Conservation (phyloP, 2,888 invertebrate genomes). For the Hirtodrosophila confusa region DNA sequence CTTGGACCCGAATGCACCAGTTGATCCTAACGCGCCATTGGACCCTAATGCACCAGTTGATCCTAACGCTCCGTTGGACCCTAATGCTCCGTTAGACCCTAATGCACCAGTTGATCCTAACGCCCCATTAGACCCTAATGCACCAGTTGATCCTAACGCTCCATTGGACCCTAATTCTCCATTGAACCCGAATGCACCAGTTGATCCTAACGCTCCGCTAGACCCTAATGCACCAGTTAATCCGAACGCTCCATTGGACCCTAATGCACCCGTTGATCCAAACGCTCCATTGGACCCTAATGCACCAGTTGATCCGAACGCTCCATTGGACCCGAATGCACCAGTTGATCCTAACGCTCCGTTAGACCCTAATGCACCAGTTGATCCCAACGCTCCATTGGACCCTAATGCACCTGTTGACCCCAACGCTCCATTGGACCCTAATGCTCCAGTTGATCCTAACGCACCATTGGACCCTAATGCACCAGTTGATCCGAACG, state of each 20-base stretch:
- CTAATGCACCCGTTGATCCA: background rate
- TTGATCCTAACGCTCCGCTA: rapidly evolving
- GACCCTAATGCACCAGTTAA: background rate
- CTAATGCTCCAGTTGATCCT: rapidly evolving
- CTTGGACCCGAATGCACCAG: rapidly evolving
- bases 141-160: background rate
- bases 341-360: background rate
- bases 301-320: background rate
- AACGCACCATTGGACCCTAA: background rate
- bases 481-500: rapidly evolving
- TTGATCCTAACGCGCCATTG: rapidly evolving
- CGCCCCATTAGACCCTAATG: background rate
- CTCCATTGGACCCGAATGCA: background rate
- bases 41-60: background rate
- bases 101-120: constrained; percentile 1
- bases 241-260: background rate
- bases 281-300: rapidly evolving
- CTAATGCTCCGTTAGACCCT: background rate
- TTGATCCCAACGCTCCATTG: rapidly evolving
- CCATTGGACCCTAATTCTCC: background rate
- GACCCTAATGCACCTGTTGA: background rate
- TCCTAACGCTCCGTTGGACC: background rate
- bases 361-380: background rate
- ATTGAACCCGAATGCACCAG: rapidly evolving
- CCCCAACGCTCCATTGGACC: background rate